Base-by-base conservation (phyloP, 1,140 invertebrate species). In the Rhizoglyphus robini region DNA sequence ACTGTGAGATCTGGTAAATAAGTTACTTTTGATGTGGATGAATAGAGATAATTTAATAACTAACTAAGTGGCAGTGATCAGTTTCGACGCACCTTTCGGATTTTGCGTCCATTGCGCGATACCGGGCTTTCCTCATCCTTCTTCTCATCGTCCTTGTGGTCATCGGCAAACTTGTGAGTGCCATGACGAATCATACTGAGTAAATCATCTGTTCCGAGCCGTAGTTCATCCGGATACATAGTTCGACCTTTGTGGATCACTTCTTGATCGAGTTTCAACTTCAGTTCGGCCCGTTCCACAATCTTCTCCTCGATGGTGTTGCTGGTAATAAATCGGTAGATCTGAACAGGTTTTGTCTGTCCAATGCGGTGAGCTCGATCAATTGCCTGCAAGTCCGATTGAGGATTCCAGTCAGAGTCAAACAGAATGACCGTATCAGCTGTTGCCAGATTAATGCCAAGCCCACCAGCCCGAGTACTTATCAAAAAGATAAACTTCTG, bases 341-440 rank as follows among this genome's bases (percentile, higher is more conserved):
- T 88, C 66, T 83, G 80, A 1, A 96, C 94, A 77, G 96, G 90
- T 76, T 99, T 99, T 75, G 84, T 87, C 74, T 99, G 96, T 25
- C 96, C 96, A 75, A 99, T 99, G 78, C 96, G 86, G 84, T 99
- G 96, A 48, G 96, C 96, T 72, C 96, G 82, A 79, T 99, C 96
- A 80, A 80, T 80, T 67, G 95, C 96, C 77, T 98, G 96, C 23
- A 99, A 78, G 80, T 99, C 94, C 84, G 94, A 92, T 76, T 99
- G 96, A 0, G 96, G 96, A 83, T 99, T 99, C 96, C 96, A 99
- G 79, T 99, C 96, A 0, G 93, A 97, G 75, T 99, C 96, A 72
- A 88, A 99, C 41, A 99, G 84, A 67, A 99, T 91, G 34, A 99
- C 96, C 46, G 97, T 88, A 77, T 99, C 96, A 1, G 96, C 96